Percentiles rank a stretch among this genome's conserved stretches.
Conservation (phyloP, 2,797 vertebrate genomes). For the Gallinago nigripennis region DNA sequence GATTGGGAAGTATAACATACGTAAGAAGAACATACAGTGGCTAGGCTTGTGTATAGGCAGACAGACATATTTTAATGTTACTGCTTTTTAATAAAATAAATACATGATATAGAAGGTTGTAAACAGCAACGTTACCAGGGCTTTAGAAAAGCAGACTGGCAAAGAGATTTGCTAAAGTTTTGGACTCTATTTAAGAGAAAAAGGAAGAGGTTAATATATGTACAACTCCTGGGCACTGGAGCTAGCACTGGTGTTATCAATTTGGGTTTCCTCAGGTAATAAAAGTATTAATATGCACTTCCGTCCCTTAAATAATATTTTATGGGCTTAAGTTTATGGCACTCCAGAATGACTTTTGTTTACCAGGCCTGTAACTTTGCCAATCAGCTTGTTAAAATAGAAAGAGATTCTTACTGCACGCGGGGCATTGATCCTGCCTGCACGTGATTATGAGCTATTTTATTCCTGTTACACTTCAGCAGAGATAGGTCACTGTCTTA, state of each 20-base stretch:
- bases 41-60: background rate
- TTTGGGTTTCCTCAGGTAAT: constrained; percentile 29
- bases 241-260: constrained; percentile 1
- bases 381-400: constrained; percentile 74
- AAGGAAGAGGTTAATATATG: constrained; percentile 16
- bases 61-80: background rate
- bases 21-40: background rate
- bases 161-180: constrained; percentile 10
- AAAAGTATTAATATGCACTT: constrained; percentile 49
- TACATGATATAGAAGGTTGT: background rate
- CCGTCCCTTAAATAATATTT: constrained; percentile 49
- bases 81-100: constrained; percentile 17
- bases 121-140: background rate
- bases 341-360: constrained; percentile 55
- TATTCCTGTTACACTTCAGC: constrained; percentile 68
- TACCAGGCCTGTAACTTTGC: constrained; percentile 65
- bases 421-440: constrained; percentile 67
- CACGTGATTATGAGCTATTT: constrained; percentile 70
- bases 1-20: background rate
- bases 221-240: background rate
- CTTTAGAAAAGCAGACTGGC: background rate
- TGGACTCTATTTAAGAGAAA: background rate
- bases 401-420: constrained; percentile 63
- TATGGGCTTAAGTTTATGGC: constrained; percentile 57
- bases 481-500: constrained; percentile 66